Percentiles rank a stretch among this genome's conserved stretches.
Conservation (phyloP, 2,888 invertebrate species). For the Byasa hedistus region DNA sequence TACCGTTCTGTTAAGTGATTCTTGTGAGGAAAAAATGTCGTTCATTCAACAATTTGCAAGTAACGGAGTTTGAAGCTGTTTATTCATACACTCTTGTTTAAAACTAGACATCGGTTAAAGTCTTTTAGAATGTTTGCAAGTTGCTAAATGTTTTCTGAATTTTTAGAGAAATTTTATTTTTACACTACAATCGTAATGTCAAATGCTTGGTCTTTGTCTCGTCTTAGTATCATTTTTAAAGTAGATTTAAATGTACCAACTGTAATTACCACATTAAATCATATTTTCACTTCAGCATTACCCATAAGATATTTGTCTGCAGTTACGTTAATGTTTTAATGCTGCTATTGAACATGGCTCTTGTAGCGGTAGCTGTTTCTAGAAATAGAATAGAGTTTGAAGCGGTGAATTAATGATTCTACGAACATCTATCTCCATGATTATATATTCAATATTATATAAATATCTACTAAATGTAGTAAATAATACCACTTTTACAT, state of each 20-base stretch:
- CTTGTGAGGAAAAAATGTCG: constrained; percentile 13
- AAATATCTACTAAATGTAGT: too few relatives aligned
- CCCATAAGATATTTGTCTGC: neutral
- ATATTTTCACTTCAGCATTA: neutral
- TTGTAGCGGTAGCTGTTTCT: constrained; percentile 26
- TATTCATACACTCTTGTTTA: neutral
- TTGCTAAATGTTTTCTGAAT: too few relatives aligned
- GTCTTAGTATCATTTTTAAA: too few relatives aligned
- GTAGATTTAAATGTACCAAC: neutral
- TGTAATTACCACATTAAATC: neutral
- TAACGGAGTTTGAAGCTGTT: constrained; percentile 14
- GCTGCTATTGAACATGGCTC: constrained; percentile 17
- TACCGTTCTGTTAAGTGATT: constrained; percentile 20
- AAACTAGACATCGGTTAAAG: constrained; percentile 1
- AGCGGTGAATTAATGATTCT: constrained; percentile 18
- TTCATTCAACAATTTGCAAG: constrained; percentile 15
- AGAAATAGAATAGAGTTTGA: constrained; percentile 26
- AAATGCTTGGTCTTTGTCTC: too few relatives aligned
- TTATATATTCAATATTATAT: constrained; percentile 12
- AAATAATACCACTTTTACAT: too few relatives aligned
- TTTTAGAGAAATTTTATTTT: too few relatives aligned
- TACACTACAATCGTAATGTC: too few relatives aligned
- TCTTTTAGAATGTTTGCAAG: neutral
- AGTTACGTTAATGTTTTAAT: constrained; percentile 15
- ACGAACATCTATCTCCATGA: constrained; percentile 2